Evolutionary conservation across 2,888 invertebrate species (phyloP), one percentile per base, ranked within the genome.

Genomic region (Polyploca ridens): DNA sequence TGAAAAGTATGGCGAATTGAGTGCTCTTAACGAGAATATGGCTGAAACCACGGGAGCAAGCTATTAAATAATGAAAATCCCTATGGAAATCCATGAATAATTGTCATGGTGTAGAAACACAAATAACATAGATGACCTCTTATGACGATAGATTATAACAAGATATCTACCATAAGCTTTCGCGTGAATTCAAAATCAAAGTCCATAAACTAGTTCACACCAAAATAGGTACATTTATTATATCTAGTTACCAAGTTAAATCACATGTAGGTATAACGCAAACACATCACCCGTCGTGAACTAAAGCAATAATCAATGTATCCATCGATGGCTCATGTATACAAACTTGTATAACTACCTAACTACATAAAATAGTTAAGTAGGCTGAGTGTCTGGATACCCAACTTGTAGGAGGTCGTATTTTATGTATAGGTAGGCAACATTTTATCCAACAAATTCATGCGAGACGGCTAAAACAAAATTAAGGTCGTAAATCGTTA

Each of bases 201-300:
- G 3, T 13, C 54, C 10, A 19, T 19, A 3, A 54, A 16, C 16
- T 54, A 54, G 19, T 19, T 54, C n/a, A 19, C 54, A 19, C 3
- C 8, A 16, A 19, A 54, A n/a, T n/a, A n/a, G n/a, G n/a, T 19
- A 54, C 7, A 44, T 44, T 13, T 46, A 54, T 3, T 8, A 54
- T 7, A 10, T 54, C 19, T 19, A 19, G 54, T 54, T 10, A 19
- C 8, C 14, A n/a, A 5, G 46, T 46, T 46, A 46, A 46, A 46
- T 46, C 49, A 16, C 49, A 4, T 14, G 14, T 49, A 14, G 10
- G 16, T 49, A n/a, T 44, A 44, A 14, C 44, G 6, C 16, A 19
- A 54, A 54, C 54, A 54, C 13, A 41, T 16, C 49, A 14, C 49
- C 49, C 49, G 49, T 19, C 16, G 54, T 54, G 54, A 54, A 54